These are phyloP conservation scores for Eurytoma californica DNA, from an alignment of 2,888 invertebrate genomes.

Conservation along the genomic window DNA sequence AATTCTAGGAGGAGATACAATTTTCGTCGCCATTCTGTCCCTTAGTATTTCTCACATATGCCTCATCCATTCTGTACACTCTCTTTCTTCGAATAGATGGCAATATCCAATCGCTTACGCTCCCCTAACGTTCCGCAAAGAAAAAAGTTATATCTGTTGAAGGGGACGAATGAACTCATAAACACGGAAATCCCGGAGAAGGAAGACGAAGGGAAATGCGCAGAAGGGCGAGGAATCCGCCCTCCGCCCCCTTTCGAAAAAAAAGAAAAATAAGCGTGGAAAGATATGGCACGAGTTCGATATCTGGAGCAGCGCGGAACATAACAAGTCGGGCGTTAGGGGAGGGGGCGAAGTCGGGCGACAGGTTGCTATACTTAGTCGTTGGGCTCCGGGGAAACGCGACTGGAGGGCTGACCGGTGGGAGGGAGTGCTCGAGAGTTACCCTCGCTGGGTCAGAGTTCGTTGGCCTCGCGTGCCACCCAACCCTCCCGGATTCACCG, in stretches of 20 bases:
- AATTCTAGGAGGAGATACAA: no score
- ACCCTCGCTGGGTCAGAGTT: conserved; percentile 72
- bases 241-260: not conserved
- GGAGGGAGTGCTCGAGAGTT: conserved; percentile 62
- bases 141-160: not conserved
- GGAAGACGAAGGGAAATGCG: not conserved
- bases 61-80: not conserved
- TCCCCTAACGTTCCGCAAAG: not conserved
- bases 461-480: conserved; percentile 65
- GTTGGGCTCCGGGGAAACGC: conserved; percentile 14
- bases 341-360: conserved; percentile 24
- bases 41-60: no score
- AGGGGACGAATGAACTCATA: not conserved
- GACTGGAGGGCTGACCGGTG: conserved; percentile 39
- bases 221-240: not conserved
- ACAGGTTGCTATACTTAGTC: conserved; percentile 51
- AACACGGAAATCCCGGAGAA: conserved; percentile 2
- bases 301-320: conserved; percentile 50
- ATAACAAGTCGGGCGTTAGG: not conserved
- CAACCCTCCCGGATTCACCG: not conserved
- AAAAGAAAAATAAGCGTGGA: not conserved
- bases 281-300: conserved; percentile 26
- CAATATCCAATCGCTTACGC: no score
- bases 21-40: no score
- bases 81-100: not conserved